Base-by-base conservation (phyloP, 2,797 vertebrate genomes). In the Phylloscopus collybita region DNA sequence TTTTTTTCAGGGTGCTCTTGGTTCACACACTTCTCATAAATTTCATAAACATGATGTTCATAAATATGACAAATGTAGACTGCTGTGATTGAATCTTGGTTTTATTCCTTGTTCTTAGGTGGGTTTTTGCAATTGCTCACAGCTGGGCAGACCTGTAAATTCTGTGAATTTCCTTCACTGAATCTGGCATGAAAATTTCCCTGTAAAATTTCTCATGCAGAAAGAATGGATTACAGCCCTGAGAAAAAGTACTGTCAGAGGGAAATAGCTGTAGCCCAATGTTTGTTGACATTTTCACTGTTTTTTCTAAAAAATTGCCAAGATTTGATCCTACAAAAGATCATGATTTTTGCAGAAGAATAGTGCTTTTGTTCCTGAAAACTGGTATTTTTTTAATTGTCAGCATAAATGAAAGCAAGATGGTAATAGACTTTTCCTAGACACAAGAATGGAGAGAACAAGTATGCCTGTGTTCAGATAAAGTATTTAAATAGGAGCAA, bases 381-480 rank as follows among this genome's bases (percentile, higher is more conserved):
- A 90, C 18, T 67, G 64, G 45, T 67, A n/a, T 57, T 88, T 91
- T 82, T 82, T 67, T 29, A 56, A 84, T 64, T 78, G 36, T 90
- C 80, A 75, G 44, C 7, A 12, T 90, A 96, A 97, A 96, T 78
- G 75, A 93, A 79, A 84, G n/a, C 88, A 96, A 93, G 90, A 93
- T 82, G 86, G 62, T 69, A 88, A 90, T 4, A 62, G 59, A 66
- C 60, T 36, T 60, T 79, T 89, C 56, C 81, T 64, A 72, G 50
- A 30, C 54, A 47, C 25, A 64, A 92, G 16, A 81, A 67, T 13
- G 18, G 34, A 83, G 54, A 62, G 20, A 74, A 56, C 32, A 86
- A 87, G 4, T 61, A 57, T 17, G 19, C 7, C 15, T 44, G 15
- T 66, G 38, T 76, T 88, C 66, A 72, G 27, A 65, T 26, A 9